Conservation (phyloP, 2,888 invertebrate genomes). For the Drosophila limbata region DNA sequence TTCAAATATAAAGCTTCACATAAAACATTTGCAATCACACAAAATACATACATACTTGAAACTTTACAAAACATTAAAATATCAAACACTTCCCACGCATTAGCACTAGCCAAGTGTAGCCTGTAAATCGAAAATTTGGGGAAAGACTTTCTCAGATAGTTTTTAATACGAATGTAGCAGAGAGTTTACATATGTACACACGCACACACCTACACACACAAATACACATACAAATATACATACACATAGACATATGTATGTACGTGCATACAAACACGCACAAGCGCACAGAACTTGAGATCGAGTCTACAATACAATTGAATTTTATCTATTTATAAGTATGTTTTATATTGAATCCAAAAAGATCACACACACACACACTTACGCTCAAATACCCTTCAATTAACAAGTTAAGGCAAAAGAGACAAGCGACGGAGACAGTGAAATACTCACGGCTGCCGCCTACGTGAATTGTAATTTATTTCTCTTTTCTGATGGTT, state of each 20-base stretch:
- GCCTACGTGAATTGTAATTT: conserved; percentile 75
- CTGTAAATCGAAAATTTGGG: conserved; percentile 16
- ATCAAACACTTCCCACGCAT: conserved; percentile 35
- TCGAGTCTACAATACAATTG: conserved; percentile 13
- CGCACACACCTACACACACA: background rate
- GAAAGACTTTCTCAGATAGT: conserved; percentile 18
- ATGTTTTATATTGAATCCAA: conserved; percentile 6
- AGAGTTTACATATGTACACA: background rate
- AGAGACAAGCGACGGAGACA: conserved; percentile 21
- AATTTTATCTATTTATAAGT: conserved; percentile 26
- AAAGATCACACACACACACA: conserved; percentile 17
- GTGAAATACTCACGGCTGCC: conserved; percentile 34
- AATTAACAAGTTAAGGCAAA: conserved; percentile 69
- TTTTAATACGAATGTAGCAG: conserved; percentile 6
- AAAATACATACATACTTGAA: conserved; percentile 8
- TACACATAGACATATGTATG: too few relatives aligned
- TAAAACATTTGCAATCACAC: conserved; percentile 1
- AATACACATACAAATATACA: too few relatives aligned
- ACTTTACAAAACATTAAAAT: conserved; percentile 19
- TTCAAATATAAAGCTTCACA: conserved; percentile 4
- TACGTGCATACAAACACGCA: background rate
- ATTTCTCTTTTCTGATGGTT: conserved; percentile 35
- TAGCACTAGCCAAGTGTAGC: conserved; percentile 7
- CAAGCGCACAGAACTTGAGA: conserved; percentile 1
- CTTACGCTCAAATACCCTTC: conserved; percentile 67